Base-by-base conservation (phyloP, 30 jellyfish, hydroid and myxozoan species). In the Phacellophora camtschatica region DNA sequence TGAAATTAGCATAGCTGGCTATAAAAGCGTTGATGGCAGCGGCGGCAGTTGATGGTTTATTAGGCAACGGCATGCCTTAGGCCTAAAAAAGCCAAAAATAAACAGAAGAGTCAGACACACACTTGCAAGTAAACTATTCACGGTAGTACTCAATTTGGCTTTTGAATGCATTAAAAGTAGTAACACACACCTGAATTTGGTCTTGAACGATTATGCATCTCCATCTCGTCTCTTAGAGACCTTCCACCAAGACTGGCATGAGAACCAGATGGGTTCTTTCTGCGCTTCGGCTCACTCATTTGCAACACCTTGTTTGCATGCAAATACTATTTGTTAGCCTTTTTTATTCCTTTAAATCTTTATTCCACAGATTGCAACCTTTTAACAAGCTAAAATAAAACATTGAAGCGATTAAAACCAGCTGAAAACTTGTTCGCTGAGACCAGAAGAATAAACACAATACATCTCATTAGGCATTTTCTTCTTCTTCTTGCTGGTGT, bases 271-370 rank as follows among this genome's bases (percentile, higher is more conserved):
- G 95, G 95, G 58, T 77, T 84, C 64, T 73, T 81, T 39, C 95
- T 62, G 3, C 97, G 94, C 79, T 83, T 90, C 49, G 94, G 56
- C 58, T 83, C 97, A 66, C 95, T 90, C 97, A 90, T 90, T n/a
- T 63, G 36, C 33, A 3, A 11, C 41, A 2, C 4, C 39, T 53
- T 8, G 12, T 15, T 28, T 16, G 61, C 61, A 46, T 2, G 20
- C 61, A 16, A 28, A 46, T 2, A 23, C 20, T 23, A 16, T 46
- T 23, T 8, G 4, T 23, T 46, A 51, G 10, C 24, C 12, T 68
- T 10, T 33, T 3, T 22, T 24, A 6, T 36, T 28, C 35, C 24
- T 33, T 73, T 11, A 22, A 42, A 16, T 12, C 15, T 50, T 8
- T 31, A 34, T 36, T 24, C 49, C 4, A 53, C 71, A 34, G 39